Conservation (phyloP, 2,113 vertebrate species). For the Clarias magur region DNA sequence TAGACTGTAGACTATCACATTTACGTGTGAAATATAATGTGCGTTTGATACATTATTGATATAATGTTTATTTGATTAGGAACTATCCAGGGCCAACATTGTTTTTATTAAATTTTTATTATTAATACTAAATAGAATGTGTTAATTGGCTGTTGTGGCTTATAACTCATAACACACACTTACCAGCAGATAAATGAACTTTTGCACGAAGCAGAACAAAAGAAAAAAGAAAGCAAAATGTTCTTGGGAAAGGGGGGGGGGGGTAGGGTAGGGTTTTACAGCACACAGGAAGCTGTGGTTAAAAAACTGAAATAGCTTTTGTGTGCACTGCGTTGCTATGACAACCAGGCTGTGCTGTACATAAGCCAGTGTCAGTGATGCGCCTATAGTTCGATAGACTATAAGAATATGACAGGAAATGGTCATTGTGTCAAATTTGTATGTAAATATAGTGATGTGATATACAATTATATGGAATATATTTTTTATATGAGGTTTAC, state of each 20-base stretch:
- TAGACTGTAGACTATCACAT: not conserved
- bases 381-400: slow-evolving; percentile 72
- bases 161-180: not conserved
- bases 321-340: slow-evolving; percentile 69
- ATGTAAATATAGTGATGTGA: no score
- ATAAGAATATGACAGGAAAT: not conserved
- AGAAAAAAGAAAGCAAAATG: slow-evolving; percentile 39
- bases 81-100: not conserved
- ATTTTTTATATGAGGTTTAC: no score
- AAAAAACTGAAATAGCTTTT: slow-evolving; percentile 69
- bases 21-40: not conserved
- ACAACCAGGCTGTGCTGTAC: slow-evolving; percentile 75
- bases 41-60: not conserved
- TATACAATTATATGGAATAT: no score
- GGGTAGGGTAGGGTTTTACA: slow-evolving; percentile 26
- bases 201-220: slow-evolving; percentile 33
- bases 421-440: no score
- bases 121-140: not conserved
- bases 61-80: not conserved
- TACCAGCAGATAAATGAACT: not conserved
- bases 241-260: slow-evolving; percentile 24
- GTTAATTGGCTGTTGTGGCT: not conserved
- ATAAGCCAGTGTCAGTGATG: slow-evolving; percentile 69
- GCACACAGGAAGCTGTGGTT: slow-evolving; percentile 81
- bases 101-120: not conserved